These are phyloP conservation scores for Drosophila nebulosa DNA, from an alignment of 1,140 invertebrate species.

Conservation along the genomic window DNA sequence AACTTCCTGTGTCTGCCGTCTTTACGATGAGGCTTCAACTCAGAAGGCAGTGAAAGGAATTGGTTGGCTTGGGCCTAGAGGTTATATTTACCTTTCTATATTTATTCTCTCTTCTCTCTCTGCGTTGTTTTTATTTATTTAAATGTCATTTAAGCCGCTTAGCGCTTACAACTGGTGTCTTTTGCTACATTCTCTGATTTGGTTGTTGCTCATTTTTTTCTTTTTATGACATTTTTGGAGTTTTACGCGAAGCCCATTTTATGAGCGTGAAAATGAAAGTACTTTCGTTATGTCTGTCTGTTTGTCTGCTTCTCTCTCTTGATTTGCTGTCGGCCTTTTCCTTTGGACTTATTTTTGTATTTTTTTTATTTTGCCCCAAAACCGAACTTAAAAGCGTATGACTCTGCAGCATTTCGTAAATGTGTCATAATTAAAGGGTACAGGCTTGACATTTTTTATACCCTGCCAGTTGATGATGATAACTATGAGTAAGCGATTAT, in stretches of 20 bases:
- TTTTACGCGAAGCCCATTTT: conserved; percentile 56
- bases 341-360: conserved; percentile 15
- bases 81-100: conserved; percentile 54
- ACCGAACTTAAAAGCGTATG: conserved; percentile 28
- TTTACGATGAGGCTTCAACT: conserved; percentile 3
- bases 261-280: conserved; percentile 77
- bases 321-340: not conserved
- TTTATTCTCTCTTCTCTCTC: conserved; percentile 25
- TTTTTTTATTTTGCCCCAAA: conserved; percentile 39
- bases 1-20: conserved; percentile 53
- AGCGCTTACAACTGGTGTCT: conserved; percentile 30
- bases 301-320: conserved; percentile 2
- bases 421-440: conserved; percentile 64
- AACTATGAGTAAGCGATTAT: not conserved
- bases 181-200: conserved; percentile 40
- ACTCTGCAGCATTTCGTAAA: conserved; percentile 62
- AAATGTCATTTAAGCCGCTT: conserved; percentile 76
- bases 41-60: conserved; percentile 58
- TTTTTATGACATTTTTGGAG: conserved; percentile 58
- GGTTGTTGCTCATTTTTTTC: not conserved
- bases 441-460: conserved; percentile 17
- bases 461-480: conserved; percentile 15
- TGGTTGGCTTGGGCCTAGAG: conserved; percentile 10
- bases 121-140: conserved; percentile 42
- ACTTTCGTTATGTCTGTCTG: conserved; percentile 53